These are phyloP conservation scores for Aphis craccivora DNA, from an alignment of 1,140 invertebrate genomes.

Conservation along the genomic window DNA sequence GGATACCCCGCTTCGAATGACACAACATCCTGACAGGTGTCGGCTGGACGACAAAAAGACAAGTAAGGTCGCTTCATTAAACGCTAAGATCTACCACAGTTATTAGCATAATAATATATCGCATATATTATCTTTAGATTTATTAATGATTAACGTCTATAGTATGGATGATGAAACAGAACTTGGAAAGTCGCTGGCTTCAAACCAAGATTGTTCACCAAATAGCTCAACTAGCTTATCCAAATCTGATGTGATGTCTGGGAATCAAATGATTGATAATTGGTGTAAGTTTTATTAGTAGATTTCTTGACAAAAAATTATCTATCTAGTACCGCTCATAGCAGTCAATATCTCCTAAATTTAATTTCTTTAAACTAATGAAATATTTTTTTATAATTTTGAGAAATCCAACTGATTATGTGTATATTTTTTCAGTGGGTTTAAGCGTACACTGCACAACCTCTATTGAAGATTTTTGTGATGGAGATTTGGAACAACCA, in stretches of 20 bases:
- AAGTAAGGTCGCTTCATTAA: background rate
- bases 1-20: background rate
- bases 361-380: background rate
- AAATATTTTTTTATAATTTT: background rate
- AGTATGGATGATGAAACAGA: conserved; percentile 42
- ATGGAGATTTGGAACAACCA: conserved; percentile 50
- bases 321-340: background rate
- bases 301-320: background rate
- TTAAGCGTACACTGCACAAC: conserved; percentile 60
- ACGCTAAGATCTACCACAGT: background rate
- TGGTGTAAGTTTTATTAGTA: conserved; percentile 37
- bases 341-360: background rate
- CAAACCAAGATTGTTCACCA: conserved; percentile 5
- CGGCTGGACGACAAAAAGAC: background rate
- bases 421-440: conserved; percentile 54
- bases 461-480: conserved; percentile 56
- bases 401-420: background rate
- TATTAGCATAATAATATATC: background rate
- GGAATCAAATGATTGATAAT: conserved; percentile 47
- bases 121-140: background rate
- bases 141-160: conserved; percentile 11
- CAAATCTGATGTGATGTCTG: conserved; percentile 26
- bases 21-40: background rate
- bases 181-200: background rate
- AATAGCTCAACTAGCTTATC: conserved; percentile 17